Base-by-base conservation (phyloP, 1,140 invertebrate species). In the Hesperophylax magnus region DNA sequence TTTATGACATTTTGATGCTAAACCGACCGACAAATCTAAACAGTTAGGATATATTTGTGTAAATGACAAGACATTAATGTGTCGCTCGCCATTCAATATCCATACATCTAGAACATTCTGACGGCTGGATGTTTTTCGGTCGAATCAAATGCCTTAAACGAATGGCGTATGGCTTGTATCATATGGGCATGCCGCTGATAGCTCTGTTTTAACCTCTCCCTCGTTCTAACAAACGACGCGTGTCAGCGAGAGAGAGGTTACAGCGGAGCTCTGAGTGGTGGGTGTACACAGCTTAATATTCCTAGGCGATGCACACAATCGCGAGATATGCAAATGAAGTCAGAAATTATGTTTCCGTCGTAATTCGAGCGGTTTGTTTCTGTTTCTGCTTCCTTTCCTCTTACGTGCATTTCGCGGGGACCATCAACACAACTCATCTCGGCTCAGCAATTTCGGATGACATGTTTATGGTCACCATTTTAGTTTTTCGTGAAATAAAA, bases 401-500 rank as follows among this genome's bases (percentile, higher is more conserved):
- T 58, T 63, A 39, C 75, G 39, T 69, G 77, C 63, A 78, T 53
- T 67, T 78, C 39, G 47, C 77, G 61, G 61, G 39, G 60, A 18
- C 72, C n/a, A 60, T 67, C 69, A 27, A 63, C 78, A 75, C 78
- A 75, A 75, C 78, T 80, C 78, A 75, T 80, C 78, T 74, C 69
- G 27, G 17, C 63, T 78, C 69, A 15, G 78, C 78, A 58, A 65
- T 65, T 63, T 17, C 54, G 52, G 67, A 47, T 74, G 80, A 81
- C 80, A 81, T 65, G 76, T 81, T 81, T 72, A 81, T 47, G 80
- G 39, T 34, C 76, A 34, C 67, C 78, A 75, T 80, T 75, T 80
- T 75, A 58, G 69, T 72, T 78, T 81, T 78, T 78, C 67, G 54
- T 39, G 27, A 77, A 60, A 78, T 81, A 81, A 81, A 81, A 81